Conservation (phyloP, 1,140 invertebrate species). For the Diachasmimorpha longicaudata region DNA sequence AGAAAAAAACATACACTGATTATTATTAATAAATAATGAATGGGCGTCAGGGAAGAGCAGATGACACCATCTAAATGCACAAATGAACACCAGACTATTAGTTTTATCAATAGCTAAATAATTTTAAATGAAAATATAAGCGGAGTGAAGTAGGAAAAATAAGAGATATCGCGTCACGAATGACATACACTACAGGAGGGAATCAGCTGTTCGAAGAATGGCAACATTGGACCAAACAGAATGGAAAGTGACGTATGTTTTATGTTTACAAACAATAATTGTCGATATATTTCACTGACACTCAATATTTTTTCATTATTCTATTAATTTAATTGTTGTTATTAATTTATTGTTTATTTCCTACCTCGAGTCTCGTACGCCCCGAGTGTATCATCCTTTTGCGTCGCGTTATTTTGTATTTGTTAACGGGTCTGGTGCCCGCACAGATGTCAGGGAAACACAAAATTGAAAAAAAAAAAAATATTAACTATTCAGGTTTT, state of each 20-base stretch:
- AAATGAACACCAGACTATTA: not conserved
- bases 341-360: slow-evolving; percentile 30
- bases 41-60: not conserved
- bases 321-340: not conserved
- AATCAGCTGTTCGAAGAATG: slow-evolving; percentile 62
- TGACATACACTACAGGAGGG: slow-evolving; percentile 34
- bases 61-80: not conserved
- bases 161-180: not conserved
- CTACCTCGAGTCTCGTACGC: slow-evolving; percentile 63
- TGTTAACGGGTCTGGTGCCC: slow-evolving; percentile 50
- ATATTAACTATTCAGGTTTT: not conserved
- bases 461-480: not conserved
- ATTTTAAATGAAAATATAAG: slow-evolving; percentile 16
- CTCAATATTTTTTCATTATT: not conserved
- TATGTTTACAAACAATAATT: not conserved
- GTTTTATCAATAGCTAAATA: not conserved
- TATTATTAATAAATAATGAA: not conserved
- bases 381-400: slow-evolving; percentile 65
- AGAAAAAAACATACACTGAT: not conserved
- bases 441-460: slow-evolving; percentile 39
- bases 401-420: slow-evolving; percentile 63
- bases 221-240: slow-evolving; percentile 57
- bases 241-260: slow-evolving; percentile 3
- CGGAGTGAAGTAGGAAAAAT: not conserved
- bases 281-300: not conserved